phyloP scores from a whole-genome alignment of 92 coral and sea anemone species.

The Pocillopora grandis region DNA sequence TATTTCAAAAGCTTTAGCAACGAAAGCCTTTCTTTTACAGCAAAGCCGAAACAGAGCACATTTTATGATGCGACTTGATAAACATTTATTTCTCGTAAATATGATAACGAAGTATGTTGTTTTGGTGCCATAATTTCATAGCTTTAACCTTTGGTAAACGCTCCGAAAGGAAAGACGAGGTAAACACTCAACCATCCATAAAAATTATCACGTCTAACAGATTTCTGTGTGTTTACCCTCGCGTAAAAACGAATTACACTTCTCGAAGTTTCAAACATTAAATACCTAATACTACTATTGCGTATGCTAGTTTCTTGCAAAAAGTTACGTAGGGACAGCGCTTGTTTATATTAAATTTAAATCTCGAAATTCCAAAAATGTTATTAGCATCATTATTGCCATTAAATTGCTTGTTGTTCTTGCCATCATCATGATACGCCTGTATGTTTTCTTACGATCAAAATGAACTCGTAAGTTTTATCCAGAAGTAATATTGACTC shows the following conservation, averaged over 20 bases:
- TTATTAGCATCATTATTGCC: background rate
- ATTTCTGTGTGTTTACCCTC: background rate
- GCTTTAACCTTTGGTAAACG: background rate
- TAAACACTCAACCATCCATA: background rate
- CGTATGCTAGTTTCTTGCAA: background rate
- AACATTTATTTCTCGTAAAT: background rate
- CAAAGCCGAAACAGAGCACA: background rate
- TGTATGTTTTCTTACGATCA: conserved; percentile 22
- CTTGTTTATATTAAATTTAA: background rate
- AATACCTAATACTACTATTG: background rate
- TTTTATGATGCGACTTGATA: background rate
- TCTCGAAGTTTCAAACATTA: background rate
- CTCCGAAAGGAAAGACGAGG: background rate
- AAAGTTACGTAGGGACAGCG: background rate
- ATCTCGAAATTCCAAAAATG: background rate
- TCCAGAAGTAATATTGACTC: conserved; percentile 19
- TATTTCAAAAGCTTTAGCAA: background rate
- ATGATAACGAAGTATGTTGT: background rate
- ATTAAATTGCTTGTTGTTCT: background rate
- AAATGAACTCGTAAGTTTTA: background rate
- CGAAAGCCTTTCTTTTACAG: background rate
- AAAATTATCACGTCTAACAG: background rate
- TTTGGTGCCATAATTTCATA: background rate
- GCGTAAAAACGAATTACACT: background rate
- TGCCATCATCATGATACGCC: conserved; percentile 3